phyloP scores from a whole-genome alignment of 2,888 invertebrate genomes.

The Drosophila anomalata region DNA sequence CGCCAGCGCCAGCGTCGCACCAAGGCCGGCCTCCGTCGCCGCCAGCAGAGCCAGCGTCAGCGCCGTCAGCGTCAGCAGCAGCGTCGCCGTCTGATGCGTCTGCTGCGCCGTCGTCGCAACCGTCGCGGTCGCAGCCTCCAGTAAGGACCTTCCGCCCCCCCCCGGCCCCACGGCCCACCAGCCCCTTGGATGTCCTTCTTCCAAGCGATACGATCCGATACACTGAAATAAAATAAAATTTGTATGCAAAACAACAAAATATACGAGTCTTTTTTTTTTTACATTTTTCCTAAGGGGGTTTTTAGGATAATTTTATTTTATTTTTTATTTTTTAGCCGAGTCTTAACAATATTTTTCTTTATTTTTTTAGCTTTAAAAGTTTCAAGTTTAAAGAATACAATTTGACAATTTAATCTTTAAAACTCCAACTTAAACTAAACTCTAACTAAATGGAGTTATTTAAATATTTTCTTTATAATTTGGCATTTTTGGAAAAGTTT shows the following conservation, averaged over 20 bases:
- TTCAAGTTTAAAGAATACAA: no score
- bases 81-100: constrained; percentile 31
- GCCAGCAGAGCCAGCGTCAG: constrained; percentile 46
- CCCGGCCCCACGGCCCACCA: not conserved
- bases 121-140: constrained; percentile 39
- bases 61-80: constrained; percentile 53
- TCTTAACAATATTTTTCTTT: no score
- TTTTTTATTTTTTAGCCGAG: no score
- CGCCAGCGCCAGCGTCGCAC: constrained; percentile 47
- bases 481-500: no score
- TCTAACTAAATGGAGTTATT: no score
- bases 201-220: constrained; percentile 2
- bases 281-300: no score
- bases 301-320: not conserved
- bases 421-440: no score
- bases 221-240: constrained; percentile 52
- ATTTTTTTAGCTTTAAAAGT: no score
- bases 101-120: constrained; percentile 51
- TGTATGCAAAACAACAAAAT: constrained; percentile 18
- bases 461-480: no score
- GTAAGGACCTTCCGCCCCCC: not conserved
- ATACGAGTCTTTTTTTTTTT: not conserved
- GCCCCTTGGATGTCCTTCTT: not conserved
- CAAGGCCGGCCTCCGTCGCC: constrained; percentile 49
- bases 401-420: no score